Conservation (phyloP, 2,888 invertebrate genomes). For the Phlogophora meticulosa region DNA sequence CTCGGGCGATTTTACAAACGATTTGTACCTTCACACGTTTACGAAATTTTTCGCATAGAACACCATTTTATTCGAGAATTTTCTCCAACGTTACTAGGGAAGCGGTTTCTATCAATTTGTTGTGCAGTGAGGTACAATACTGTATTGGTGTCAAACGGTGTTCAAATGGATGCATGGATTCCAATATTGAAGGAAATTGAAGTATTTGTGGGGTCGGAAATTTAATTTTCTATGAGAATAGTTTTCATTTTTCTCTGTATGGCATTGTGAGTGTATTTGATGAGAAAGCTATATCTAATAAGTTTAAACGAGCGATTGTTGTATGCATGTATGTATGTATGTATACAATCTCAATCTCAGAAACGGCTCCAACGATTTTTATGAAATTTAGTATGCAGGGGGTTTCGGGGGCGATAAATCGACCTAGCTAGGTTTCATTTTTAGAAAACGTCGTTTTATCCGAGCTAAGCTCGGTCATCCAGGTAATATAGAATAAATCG, state of each 20-base stretch:
- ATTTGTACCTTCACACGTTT: slow-evolving; percentile 51
- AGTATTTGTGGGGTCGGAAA: slow-evolving; percentile 48
- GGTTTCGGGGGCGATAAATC: too few species aligned
- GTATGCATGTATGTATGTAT: too few species aligned
- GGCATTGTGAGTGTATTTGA: background rate
- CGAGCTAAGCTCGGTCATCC: too few species aligned
- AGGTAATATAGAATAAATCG: too few species aligned
- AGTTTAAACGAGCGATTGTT: too few species aligned
- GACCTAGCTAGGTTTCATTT: too few species aligned
- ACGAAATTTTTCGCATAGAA: slow-evolving; percentile 45
- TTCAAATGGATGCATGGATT: slow-evolving; percentile 54
- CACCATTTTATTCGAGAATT: slow-evolving; percentile 47
- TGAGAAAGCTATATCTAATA: too few species aligned
- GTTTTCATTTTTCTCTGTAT: background rate
- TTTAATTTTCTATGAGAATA: slow-evolving; percentile 46
- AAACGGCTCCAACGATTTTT: too few species aligned
- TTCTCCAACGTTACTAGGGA: slow-evolving; percentile 36
- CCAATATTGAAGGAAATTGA: slow-evolving; percentile 47
- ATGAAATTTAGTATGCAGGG: too few species aligned
- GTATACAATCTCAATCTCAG: too few species aligned
- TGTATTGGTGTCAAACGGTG: slow-evolving; percentile 51
- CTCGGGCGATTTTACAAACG: slow-evolving; percentile 43
- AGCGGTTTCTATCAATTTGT: slow-evolving; percentile 60
- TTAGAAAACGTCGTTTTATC: too few species aligned
- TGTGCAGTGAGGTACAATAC: slow-evolving; percentile 55